These are phyloP conservation scores for Agrilus biguttatus DNA, from an alignment of 2,888 invertebrate genomes.

Conservation along the genomic window DNA sequence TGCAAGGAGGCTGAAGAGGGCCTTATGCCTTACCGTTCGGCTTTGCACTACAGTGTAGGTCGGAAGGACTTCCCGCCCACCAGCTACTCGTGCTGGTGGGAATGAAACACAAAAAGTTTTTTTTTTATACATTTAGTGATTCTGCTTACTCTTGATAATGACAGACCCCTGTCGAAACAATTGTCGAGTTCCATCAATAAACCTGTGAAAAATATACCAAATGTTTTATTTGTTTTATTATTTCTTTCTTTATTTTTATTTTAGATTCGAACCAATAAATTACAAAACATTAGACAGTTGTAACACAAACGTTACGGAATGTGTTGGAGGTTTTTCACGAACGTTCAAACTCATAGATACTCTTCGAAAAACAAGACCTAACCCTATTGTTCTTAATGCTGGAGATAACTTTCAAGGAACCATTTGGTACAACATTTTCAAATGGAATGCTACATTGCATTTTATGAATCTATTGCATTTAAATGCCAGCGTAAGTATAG, in stretches of 20 bases:
- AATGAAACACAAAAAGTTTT: too few relatives aligned
- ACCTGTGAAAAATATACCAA: too few relatives aligned
- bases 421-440: constrained; percentile 61
- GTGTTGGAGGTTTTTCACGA: constrained; percentile 56
- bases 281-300: constrained; percentile 38
- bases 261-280: constrained; percentile 41
- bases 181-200: too few relatives aligned
- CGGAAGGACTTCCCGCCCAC: too few relatives aligned
- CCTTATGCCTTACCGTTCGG: too few relatives aligned
- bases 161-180: too few relatives aligned
- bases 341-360: constrained; percentile 39
- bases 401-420: constrained; percentile 79
- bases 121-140: too few relatives aligned
- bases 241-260: constrained; percentile 2
- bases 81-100: too few relatives aligned
- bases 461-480: constrained; percentile 63
- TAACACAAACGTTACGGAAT: constrained; percentile 29
- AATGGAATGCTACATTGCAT: constrained; percentile 56
- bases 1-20: too few relatives aligned
- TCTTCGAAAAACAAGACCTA: constrained; percentile 28
- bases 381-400: constrained; percentile 59
- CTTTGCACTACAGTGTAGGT: too few relatives aligned
- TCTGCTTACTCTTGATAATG: too few relatives aligned
- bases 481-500: constrained; percentile 53
- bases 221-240: too few relatives aligned